Base-by-base conservation (phyloP, 2,888 invertebrate genomes). In the Gasteruption jaculator region DNA sequence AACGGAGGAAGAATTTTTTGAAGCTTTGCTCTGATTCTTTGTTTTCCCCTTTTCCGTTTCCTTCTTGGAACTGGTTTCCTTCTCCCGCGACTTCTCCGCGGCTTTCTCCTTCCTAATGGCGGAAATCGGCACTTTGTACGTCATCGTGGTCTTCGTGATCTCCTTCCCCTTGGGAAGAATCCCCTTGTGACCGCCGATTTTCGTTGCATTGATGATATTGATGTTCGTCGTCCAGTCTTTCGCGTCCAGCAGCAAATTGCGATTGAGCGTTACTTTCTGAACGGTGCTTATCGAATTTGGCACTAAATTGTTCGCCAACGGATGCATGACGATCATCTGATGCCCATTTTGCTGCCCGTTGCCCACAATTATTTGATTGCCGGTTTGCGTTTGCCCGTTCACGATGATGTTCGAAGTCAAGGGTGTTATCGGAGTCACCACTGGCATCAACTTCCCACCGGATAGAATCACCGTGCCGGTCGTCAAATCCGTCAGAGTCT, bases 261-360 rank as follows among this genome's bases (percentile, higher is more conserved):
- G 56, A 35, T 64, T 66, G 16, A 68, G 36, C 24, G 61, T 57
- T 3, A 68, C 60, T 41, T 61, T 65, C 36, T 67, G 68, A 27
- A 70, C 57, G 3, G 61, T 53, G 37, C 60, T 65, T 22, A 65
- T 53, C 4, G 65, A 57, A 45, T 60, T 66, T 40, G 57, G 60
- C 5, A 61, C 55, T n/a, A n/a, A n/a, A n/a, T 57, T 46, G 59
- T 52, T 60, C 40, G 61, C 38, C n/a, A 70, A 46, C 2, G 68
- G 62, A 31, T 69, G 69, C 48, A 71, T 68, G 1, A 71, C 66
- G 35, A 71, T 68, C 68, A 71, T 69, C 38, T 67, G 68, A 57
- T n/a, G n/a, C n/a, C n/a, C n/a, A n/a, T 57, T 68, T 24, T 63
- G 57, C 15, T 64, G 70, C 3, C 57, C 53, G 32, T 59, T 68